These are phyloP conservation scores for Gymnopithys bicolor DNA, from an alignment of 2,797 vertebrate genomes.

Conservation along the genomic window DNA sequence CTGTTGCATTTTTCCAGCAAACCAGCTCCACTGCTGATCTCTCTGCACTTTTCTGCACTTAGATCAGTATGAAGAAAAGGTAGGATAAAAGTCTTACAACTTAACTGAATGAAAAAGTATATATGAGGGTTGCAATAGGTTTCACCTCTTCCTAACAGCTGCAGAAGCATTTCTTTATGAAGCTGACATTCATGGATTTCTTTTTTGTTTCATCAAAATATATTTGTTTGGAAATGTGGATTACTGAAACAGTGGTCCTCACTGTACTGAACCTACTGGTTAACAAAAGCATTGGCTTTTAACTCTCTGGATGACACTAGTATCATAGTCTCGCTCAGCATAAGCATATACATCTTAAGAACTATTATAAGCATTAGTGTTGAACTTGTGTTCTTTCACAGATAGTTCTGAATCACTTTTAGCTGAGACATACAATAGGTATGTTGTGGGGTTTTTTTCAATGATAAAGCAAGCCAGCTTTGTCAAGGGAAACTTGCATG, in stretches of 20 bases:
- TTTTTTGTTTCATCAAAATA: not conserved
- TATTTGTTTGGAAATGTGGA: not conserved
- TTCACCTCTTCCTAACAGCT: not conserved
- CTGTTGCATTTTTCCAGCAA: not conserved
- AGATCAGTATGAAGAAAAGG: not conserved
- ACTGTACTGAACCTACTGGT: not conserved
- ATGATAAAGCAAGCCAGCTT: not conserved
- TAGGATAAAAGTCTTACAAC: not conserved
- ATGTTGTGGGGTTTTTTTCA: not conserved
- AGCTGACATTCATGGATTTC: not conserved
- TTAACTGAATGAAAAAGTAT: not conserved
- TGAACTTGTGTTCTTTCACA: not conserved
- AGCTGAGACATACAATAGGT: not conserved
- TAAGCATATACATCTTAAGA: not conserved
- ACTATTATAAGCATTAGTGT: not conserved
- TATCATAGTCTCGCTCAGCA: not conserved
- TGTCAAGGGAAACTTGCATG: constrained; percentile 12
- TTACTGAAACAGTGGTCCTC: not conserved
- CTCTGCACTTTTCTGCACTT: not conserved
- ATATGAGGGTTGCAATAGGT: not conserved
- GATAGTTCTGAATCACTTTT: not conserved
- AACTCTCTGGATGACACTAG: not conserved
- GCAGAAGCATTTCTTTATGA: not conserved
- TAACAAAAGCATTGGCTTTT: not conserved
- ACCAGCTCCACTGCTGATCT: not conserved